phyloP scores from a whole-genome alignment of 2,113 vertebrate genomes.

The Ictalurus furcatus region DNA sequence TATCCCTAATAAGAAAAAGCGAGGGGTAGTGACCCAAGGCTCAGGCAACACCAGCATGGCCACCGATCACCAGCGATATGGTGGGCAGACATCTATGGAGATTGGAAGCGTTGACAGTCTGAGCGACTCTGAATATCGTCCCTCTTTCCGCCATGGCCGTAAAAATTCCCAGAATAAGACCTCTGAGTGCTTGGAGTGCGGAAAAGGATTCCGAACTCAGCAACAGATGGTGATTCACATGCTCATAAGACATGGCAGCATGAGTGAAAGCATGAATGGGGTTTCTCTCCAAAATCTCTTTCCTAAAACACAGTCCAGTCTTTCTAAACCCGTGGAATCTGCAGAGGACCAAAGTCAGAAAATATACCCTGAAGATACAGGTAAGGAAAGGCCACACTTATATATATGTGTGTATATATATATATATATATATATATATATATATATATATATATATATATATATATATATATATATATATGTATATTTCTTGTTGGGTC shows the following conservation, averaged over 20 bases:
- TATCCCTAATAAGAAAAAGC: slow-evolving; percentile 66
- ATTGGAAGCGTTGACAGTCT: slow-evolving; percentile 60
- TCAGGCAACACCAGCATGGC: slow-evolving; percentile 1
- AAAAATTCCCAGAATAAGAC: slow-evolving; percentile 76
- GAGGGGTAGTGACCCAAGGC: slow-evolving; percentile 41
- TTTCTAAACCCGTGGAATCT: slow-evolving; percentile 43
- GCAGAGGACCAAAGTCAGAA: slow-evolving; percentile 40
- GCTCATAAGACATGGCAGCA: slow-evolving; percentile 59
- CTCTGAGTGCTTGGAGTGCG: slow-evolving; percentile 85
- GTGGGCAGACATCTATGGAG: not conserved
- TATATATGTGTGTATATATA: too few species aligned
- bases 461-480: too few species aligned
- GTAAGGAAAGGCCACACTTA: slow-evolving; percentile 15
- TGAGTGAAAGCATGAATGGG: slow-evolving; percentile 45
- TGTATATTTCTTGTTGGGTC: not conserved
- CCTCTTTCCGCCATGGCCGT: slow-evolving; percentile 70
- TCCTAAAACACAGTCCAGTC: slow-evolving; percentile 30
- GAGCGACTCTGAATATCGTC: slow-evolving; percentile 73
- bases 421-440: too few species aligned
- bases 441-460: too few species aligned
- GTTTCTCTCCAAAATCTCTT: slow-evolving; percentile 48
- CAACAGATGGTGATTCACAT: slow-evolving; percentile 91
- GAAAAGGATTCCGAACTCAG: slow-evolving; percentile 86
- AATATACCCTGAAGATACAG: slow-evolving; percentile 36
- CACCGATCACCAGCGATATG: slow-evolving; percentile 30